phyloP scores from a whole-genome alignment of 2,113 vertebrate species.

The Verasper variegatus region DNA sequence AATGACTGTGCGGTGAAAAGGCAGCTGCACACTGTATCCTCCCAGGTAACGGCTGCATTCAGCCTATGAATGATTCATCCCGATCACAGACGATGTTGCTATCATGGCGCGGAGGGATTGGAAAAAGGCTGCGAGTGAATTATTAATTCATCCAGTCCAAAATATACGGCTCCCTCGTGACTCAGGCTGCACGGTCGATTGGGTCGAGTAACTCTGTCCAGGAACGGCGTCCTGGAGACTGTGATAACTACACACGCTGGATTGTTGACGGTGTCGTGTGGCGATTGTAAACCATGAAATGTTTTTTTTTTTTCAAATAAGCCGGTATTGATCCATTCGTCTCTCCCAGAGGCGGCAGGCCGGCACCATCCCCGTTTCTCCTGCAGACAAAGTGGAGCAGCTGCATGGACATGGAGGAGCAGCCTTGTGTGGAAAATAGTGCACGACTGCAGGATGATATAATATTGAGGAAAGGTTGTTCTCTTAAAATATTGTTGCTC shows the following conservation, averaged over 20 bases:
- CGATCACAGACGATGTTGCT: slow-evolving; percentile 14
- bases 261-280: slow-evolving; percentile 26
- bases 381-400: background rate
- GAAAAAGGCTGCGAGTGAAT: slow-evolving; percentile 28
- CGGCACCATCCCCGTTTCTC: background rate
- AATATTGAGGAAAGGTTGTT: background rate
- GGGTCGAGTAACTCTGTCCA: background rate
- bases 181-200: slow-evolving; percentile 3
- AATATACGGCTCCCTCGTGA: slow-evolving; percentile 5
- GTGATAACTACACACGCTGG: background rate
- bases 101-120: slow-evolving; percentile 8
- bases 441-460: background rate
- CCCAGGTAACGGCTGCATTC: slow-evolving; percentile 14
- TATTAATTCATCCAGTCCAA: slow-evolving; percentile 34
- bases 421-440: background rate
- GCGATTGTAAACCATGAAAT: slow-evolving; percentile 16
- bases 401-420: background rate
- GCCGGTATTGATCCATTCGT: slow-evolving; percentile 18
- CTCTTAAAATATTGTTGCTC: background rate
- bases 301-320: slow-evolving; percentile 10
- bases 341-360: background rate
- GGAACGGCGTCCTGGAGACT: background rate
- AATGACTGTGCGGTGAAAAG: slow-evolving; percentile 5
- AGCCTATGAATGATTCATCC: slow-evolving; percentile 59
- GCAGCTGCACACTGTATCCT: slow-evolving; percentile 15